Evolutionary conservation across 2,797 vertebrate species (phyloP).

Genomic region (Pipistrellus pipistrellus): DNA sequence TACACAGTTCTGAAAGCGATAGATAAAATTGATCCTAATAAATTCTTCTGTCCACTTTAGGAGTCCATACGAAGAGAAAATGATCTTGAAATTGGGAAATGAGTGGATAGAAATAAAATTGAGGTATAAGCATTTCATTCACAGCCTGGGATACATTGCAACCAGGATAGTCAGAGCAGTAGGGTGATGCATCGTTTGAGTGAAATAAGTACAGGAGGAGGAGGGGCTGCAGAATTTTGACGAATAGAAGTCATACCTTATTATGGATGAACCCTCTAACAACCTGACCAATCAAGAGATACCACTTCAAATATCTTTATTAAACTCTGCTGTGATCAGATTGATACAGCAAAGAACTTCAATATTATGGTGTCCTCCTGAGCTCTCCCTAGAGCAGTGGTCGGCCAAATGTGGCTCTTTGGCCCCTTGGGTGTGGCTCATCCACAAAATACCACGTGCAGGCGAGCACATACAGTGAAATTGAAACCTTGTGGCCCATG

Average conservation of each 20-base stretch:
- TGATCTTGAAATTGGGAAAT: constrained; percentile 62
- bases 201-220: neutral
- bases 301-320: neutral
- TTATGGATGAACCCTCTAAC: neutral
- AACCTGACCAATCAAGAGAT: neutral
- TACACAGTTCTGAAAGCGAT: constrained; percentile 70
- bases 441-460: too few relatives aligned
- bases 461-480: too few relatives aligned
- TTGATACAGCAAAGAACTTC: neutral
- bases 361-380: neutral
- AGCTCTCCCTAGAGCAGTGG: neutral
- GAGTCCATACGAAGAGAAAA: constrained; percentile 68
- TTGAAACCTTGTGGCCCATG: too few relatives aligned
- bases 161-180: neutral
- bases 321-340: neutral
- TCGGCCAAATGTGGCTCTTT: too few relatives aligned
- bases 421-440: too few relatives aligned
- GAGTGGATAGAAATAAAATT: constrained; percentile 50
- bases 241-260: neutral
- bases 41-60: constrained; percentile 67
- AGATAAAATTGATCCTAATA: constrained; percentile 76
- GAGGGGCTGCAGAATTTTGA: neutral
- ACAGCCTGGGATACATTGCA: constrained; percentile 38
- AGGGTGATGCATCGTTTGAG: too few relatives aligned
- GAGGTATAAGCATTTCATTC: constrained; percentile 59